Base-by-base conservation (phyloP, 2,797 vertebrate genomes). In the Danio jaintianensis region DNA sequence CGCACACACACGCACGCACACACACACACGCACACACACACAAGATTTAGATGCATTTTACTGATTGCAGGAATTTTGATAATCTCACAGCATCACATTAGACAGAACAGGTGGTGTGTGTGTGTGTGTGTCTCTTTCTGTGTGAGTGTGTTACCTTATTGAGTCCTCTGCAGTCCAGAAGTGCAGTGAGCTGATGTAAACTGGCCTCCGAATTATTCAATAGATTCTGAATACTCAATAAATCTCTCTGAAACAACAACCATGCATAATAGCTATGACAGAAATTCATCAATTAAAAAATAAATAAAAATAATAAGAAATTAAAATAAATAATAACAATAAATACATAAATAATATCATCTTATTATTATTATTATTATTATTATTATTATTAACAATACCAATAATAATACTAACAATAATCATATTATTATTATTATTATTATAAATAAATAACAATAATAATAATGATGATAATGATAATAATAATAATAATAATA, bases 81-180 rank as follows among this genome's bases (percentile, higher is more conserved):
- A 77, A 45, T 53, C 73, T 29, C 6, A 0, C 7, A 68, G 11
- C 43, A 59, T 69, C 29, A 40, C 13, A 42, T 69, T 43, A 69
- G 29, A 69, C 42, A 56, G 29, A 64, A 71, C 55, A 38, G 18
- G 59, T 67, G 69, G 9, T 29, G 38, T 4, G 13, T 43, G 20
- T 55, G 15, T 6, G 6, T n/a, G n/a, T n/a, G 43, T 16, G 59
- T 42, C n/a, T n/a, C n/a, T n/a, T n/a, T n/a, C n/a, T n/a, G n/a
- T n/a, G n/a, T n/a, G n/a, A n/a, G 52, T 29, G 56, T 52, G 7
- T 0, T 88, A 98, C 98, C 97, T 98, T 98, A 91, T 99, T 97
- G 80, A 99, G 94, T 56, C 96, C 96, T 68, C 97, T 93, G 93
- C 97, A 99, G 91, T 99, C 96, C 90, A 99, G 87, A 92, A 99